phyloP scores from a whole-genome alignment of 2,888 invertebrate genomes.

The Eurytoma californica region DNA sequence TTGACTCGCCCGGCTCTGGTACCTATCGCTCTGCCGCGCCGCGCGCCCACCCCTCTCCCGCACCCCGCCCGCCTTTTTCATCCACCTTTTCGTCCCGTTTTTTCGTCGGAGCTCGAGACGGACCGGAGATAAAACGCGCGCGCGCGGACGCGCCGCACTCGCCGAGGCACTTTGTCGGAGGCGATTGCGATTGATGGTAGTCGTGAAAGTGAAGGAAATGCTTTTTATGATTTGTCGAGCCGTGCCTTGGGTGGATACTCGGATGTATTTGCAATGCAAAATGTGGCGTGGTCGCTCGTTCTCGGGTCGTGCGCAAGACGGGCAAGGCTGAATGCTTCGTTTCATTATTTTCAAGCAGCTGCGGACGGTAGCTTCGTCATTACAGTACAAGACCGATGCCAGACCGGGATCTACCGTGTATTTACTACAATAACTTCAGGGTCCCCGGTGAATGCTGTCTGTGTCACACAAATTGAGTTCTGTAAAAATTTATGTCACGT shows the following conservation, averaged over 20 bases:
- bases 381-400: not conserved
- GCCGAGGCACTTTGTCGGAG: not conserved
- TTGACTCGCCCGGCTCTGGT: slow-evolving; percentile 20
- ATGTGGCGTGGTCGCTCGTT: not conserved
- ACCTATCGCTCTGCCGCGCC: not conserved
- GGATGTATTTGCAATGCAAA: too few relatives aligned
- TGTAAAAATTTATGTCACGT: too few relatives aligned
- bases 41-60: slow-evolving; percentile 3
- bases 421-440: too few relatives aligned
- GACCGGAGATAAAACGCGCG: not conserved
- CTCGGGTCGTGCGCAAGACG: not conserved
- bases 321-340: not conserved
- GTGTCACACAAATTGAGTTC: too few relatives aligned
- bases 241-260: too few relatives aligned
- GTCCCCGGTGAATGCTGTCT: too few relatives aligned
- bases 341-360: slow-evolving; percentile 16
- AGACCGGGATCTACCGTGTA: not conserved
- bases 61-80: not conserved
- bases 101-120: not conserved
- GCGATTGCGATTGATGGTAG: too few relatives aligned
- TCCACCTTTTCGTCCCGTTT: not conserved
- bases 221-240: too few relatives aligned
- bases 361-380: slow-evolving; percentile 5
- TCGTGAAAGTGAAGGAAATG: too few relatives aligned
- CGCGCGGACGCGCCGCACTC: not conserved